phyloP scores from a whole-genome alignment of 2,888 invertebrate genomes.

The Empis stercorea region DNA sequence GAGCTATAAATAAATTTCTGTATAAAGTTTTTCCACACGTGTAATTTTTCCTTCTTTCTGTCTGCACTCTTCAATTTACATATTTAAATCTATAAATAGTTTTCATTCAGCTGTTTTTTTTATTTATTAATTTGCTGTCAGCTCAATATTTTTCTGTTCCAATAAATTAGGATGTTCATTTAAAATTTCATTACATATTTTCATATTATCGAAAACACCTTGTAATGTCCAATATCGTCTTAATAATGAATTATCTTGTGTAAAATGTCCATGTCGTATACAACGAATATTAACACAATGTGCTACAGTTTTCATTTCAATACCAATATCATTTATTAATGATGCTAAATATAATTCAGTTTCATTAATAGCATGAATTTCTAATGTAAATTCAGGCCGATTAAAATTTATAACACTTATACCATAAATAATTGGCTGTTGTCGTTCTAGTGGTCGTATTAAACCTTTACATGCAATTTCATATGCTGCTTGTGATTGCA shows the following conservation, averaged over 20 bases:
- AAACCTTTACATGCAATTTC: slow-evolving; percentile 74
- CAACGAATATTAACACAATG: slow-evolving; percentile 69
- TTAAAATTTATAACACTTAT: slow-evolving; percentile 72
- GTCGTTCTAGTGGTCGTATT: slow-evolving; percentile 56
- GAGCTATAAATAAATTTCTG: too few species aligned
- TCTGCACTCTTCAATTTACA: too few species aligned
- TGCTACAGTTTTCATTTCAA: slow-evolving; percentile 65
- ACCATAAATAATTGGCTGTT: slow-evolving; percentile 69
- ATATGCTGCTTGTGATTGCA: slow-evolving; percentile 79
- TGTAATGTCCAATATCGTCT: slow-evolving; percentile 70
- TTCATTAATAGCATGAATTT: slow-evolving; percentile 80
- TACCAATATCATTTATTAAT: slow-evolving; percentile 72
- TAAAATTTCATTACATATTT: slow-evolving; percentile 41
- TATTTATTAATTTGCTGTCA: slow-evolving; percentile 10
- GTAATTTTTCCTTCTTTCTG: too few species aligned
- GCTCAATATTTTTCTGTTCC: slow-evolving; percentile 20
- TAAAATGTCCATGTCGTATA: slow-evolving; percentile 71
- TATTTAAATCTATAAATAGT: too few species aligned
- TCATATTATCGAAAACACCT: slow-evolving; percentile 53
- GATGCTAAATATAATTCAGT: slow-evolving; percentile 60
- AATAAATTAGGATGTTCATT: slow-evolving; percentile 25
- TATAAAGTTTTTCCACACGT: too few species aligned
- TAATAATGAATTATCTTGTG: slow-evolving; percentile 59
- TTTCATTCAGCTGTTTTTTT: too few species aligned
- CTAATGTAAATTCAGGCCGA: slow-evolving; percentile 73